phyloP scores from a whole-genome alignment of 1,140 invertebrate species.

The Brachionus rubens region DNA sequence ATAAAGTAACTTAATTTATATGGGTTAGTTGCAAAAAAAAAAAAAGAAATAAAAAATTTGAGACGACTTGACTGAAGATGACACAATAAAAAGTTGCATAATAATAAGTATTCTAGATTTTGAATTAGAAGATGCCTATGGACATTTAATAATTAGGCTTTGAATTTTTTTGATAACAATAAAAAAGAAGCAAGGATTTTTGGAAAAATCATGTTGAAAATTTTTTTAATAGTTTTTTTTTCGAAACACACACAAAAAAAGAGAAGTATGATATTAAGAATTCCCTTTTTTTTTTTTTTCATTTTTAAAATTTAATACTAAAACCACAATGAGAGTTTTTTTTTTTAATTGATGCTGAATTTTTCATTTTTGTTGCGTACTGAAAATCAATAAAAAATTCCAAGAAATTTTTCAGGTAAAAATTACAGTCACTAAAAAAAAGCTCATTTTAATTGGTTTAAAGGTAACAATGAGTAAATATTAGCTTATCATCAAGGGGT shows the following conservation, averaged over 20 bases:
- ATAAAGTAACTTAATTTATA: conserved; percentile 27
- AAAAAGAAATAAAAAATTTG: too few species aligned
- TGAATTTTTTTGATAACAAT: not conserved
- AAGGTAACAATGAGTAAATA: too few species aligned
- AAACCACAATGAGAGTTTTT: conserved; percentile 11
- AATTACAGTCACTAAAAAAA: too few species aligned
- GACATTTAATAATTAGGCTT: conserved; percentile 2
- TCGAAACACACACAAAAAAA: not conserved
- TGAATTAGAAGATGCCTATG: not conserved
- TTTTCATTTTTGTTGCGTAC: not conserved
- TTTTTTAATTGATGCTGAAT: too few species aligned
- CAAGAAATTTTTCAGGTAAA: not conserved
- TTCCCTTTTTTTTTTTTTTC: not conserved
- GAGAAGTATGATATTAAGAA: not conserved
- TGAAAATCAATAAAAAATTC: conserved; percentile 34
- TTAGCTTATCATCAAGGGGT: too few species aligned
- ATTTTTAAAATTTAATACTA: not conserved
- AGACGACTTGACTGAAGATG: conserved; percentile 40
- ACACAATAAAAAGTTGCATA: conserved; percentile 27
- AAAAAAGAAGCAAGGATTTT: not conserved
- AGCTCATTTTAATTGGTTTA: too few species aligned
- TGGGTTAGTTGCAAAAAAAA: conserved; percentile 23
- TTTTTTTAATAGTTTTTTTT: not conserved
- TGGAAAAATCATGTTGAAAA: not conserved
- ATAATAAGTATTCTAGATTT: conserved; percentile 34